These are phyloP conservation scores for Charina bottae DNA, from an alignment of 2,113 vertebrate species.

Conservation along the genomic window DNA sequence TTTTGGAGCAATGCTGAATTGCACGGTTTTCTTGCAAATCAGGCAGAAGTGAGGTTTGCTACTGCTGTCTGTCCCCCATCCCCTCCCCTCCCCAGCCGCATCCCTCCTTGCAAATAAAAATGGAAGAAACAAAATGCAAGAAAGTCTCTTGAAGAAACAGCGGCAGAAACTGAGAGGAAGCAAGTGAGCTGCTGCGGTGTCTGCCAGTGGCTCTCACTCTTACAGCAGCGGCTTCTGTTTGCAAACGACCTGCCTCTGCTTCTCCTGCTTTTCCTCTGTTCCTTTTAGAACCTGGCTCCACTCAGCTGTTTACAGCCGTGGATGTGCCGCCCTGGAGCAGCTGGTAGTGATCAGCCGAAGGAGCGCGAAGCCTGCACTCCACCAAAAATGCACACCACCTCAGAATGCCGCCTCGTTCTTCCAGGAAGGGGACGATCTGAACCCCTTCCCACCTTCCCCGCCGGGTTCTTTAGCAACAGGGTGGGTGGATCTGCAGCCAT, in stretches of 20 bases:
- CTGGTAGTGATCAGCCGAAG: background rate
- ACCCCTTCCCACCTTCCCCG: background rate
- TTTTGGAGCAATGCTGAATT: background rate
- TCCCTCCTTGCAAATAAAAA: background rate
- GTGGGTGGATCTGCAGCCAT: too few relatives aligned
- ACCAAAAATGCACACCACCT: background rate
- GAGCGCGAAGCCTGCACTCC: background rate
- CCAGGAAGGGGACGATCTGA: background rate
- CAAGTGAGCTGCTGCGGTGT: background rate
- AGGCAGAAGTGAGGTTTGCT: background rate
- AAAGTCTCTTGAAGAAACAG: too few relatives aligned
- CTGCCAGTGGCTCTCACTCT: background rate
- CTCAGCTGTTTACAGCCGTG: slow-evolving; percentile 51
- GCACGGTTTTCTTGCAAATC: background rate
- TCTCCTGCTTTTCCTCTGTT: slow-evolving; percentile 23
- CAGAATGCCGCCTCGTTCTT: background rate
- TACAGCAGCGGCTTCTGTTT: slow-evolving; percentile 23
- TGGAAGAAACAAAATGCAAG: background rate
- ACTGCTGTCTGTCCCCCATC: background rate
- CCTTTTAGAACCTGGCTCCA: slow-evolving; percentile 46
- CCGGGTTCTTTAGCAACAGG: background rate
- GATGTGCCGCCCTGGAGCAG: background rate
- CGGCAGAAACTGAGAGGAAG: too few relatives aligned
- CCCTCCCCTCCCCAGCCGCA: too few relatives aligned
- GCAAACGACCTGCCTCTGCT: slow-evolving; percentile 21